Evolutionary conservation across 2,888 invertebrate species (phyloP).

Genomic region (Orthosia gracilis): DNA sequence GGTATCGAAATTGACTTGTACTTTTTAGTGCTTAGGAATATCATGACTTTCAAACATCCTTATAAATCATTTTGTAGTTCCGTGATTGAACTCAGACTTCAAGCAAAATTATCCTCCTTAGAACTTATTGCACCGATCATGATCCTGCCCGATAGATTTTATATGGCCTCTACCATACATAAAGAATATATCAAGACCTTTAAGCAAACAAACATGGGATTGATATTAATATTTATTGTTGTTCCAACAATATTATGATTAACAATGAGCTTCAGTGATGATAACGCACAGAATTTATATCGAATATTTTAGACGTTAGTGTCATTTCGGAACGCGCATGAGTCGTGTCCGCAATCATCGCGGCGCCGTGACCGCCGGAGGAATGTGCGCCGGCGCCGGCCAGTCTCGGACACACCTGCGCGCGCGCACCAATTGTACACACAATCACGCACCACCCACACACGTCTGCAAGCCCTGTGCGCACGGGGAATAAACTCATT

Average conservation of each 20-base stretch:
- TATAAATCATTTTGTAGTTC: background rate
- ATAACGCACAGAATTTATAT: constrained; percentile 57
- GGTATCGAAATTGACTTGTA: background rate
- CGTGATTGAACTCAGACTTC: background rate
- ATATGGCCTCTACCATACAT: background rate
- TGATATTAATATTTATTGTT: constrained; percentile 36
- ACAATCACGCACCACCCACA: constrained; percentile 73
- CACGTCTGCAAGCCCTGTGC: constrained; percentile 57
- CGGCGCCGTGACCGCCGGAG: constrained; percentile 85
- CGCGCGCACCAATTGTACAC: constrained; percentile 78
- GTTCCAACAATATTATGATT: constrained; percentile 33
- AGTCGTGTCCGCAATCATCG: constrained; percentile 68
- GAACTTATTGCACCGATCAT: background rate
- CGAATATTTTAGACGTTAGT: constrained; percentile 51
- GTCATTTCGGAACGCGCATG: constrained; percentile 57
- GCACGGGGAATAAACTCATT: constrained; percentile 56
- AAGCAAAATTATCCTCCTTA: background rate
- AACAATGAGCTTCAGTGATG: constrained; percentile 39
- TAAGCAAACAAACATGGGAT: background rate
- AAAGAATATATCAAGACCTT: background rate
- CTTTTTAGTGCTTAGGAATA: background rate
- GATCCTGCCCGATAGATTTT: background rate
- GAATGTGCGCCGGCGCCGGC: constrained; percentile 92
- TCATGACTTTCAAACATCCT: background rate
- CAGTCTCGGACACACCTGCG: constrained; percentile 93